These are phyloP conservation scores for Varanus salvator DNA, from an alignment of 2,113 vertebrate species.

Conservation along the genomic window DNA sequence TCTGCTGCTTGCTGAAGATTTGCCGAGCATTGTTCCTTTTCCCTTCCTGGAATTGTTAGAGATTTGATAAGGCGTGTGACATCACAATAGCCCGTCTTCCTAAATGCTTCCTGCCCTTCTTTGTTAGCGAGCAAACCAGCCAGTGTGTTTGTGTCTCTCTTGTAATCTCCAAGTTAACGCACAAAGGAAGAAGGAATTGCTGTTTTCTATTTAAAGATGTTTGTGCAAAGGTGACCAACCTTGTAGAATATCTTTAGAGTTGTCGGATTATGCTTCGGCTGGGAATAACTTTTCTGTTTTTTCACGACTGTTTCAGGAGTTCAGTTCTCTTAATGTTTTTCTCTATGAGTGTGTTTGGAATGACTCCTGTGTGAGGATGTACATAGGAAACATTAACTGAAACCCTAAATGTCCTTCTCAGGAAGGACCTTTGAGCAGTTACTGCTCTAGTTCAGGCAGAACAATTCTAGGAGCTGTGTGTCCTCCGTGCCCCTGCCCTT, in stretches of 20 bases:
- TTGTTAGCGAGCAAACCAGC: constrained; percentile 23
- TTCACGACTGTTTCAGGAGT: fast-evolving
- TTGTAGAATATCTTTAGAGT: constrained; percentile 44
- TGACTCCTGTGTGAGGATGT: not conserved
- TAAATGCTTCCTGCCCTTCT: constrained; percentile 17
- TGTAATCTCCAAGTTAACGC: constrained; percentile 70
- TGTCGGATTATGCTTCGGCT: constrained; percentile 37
- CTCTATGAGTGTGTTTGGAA: not conserved
- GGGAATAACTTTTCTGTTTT: constrained; percentile 7
- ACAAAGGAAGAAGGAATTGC: constrained; percentile 64
- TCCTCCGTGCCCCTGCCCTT: not conserved
- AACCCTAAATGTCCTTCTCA: not conserved
- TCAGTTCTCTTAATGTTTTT: not conserved
- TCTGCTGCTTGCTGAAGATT: not conserved
- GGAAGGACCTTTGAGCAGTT: not conserved
- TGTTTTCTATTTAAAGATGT: constrained; percentile 67
- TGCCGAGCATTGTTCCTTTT: not conserved
- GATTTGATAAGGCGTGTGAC: not conserved
- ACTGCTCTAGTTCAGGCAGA: not conserved
- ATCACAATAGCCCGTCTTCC: not conserved
- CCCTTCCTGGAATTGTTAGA: not conserved
- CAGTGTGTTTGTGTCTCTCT: constrained; percentile 52
- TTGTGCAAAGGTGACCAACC: constrained; percentile 54
- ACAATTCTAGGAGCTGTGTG: no score
- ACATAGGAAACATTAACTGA: not conserved